Conservation (phyloP, 2,888 invertebrate species). For the Meiosimyza platycephala region DNA sequence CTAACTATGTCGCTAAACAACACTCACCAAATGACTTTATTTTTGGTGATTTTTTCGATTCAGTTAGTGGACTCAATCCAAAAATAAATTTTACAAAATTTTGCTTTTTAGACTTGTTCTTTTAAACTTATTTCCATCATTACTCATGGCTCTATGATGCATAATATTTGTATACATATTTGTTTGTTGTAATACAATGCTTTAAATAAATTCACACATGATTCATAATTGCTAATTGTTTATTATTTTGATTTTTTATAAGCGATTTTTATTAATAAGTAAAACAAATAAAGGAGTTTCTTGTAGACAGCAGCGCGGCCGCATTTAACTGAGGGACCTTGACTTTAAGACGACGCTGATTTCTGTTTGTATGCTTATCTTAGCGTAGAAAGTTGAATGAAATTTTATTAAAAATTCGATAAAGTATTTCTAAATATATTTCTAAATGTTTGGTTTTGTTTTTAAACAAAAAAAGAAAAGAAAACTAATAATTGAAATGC, state of each 20-base stretch:
- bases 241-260: conserved; percentile 20
- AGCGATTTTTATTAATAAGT: conserved; percentile 5
- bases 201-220: background rate
- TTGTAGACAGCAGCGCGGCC: conserved; percentile 7
- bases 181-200: background rate
- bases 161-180: background rate
- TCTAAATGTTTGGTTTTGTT: background rate
- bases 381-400: conserved; percentile 15
- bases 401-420: conserved; percentile 3
- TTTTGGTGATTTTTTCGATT: too few species aligned
- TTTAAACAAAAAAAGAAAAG: too few species aligned
- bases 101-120: too few species aligned
- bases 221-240: conserved; percentile 17
- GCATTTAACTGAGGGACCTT: background rate
- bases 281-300: conserved; percentile 1
- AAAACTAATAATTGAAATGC: too few species aligned
- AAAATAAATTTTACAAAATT: too few species aligned
- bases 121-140: too few species aligned
- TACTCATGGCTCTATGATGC: background rate
- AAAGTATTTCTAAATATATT: background rate
- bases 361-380: conserved; percentile 6
- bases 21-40: too few species aligned
- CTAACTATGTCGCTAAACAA: too few species aligned
- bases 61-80: too few species aligned
- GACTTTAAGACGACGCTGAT: background rate